Percentiles rank a stretch among this genome's conserved stretches.
Conservation (phyloP, 2,797 vertebrate species). For the Columba guinea region DNA sequence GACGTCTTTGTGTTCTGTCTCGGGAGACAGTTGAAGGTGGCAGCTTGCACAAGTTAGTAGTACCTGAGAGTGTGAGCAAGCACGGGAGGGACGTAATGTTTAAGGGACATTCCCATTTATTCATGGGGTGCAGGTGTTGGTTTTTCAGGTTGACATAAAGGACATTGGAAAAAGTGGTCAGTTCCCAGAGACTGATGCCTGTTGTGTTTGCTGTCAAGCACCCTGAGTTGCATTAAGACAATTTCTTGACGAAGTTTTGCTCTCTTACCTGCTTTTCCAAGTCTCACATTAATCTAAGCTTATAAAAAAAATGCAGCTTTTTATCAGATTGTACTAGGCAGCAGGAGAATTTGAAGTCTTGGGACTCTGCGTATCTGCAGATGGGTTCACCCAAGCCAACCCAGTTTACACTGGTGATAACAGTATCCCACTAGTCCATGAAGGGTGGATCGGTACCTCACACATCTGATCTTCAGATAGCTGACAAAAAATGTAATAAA, state of each 20-base stretch:
- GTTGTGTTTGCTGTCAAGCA: not conserved
- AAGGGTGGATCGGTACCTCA: not conserved
- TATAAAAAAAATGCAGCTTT: not conserved
- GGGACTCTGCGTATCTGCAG: not conserved
- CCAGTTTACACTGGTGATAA: not conserved
- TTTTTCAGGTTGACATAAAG: not conserved
- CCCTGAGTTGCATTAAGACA: not conserved
- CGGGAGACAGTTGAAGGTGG: not conserved
- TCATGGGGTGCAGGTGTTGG: not conserved
- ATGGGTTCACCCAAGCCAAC: not conserved
- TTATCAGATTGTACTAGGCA: not conserved
- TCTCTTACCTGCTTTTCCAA: not conserved
- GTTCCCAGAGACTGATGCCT: not conserved
- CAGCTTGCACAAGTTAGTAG: not conserved
- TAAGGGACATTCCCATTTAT: not conserved
- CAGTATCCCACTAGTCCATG: not conserved
- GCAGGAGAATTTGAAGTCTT: not conserved
- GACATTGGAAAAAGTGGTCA: not conserved
- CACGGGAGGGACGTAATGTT: not conserved
- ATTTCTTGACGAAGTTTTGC: not conserved
- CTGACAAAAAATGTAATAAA: not conserved
- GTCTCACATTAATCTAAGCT: not conserved
- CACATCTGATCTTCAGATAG: not conserved
- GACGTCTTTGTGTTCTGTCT: not conserved
- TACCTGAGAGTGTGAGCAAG: not conserved